phyloP scores from a whole-genome alignment of 64 coral and sea anemone species.

The Cladopsammia gracilis region DNA sequence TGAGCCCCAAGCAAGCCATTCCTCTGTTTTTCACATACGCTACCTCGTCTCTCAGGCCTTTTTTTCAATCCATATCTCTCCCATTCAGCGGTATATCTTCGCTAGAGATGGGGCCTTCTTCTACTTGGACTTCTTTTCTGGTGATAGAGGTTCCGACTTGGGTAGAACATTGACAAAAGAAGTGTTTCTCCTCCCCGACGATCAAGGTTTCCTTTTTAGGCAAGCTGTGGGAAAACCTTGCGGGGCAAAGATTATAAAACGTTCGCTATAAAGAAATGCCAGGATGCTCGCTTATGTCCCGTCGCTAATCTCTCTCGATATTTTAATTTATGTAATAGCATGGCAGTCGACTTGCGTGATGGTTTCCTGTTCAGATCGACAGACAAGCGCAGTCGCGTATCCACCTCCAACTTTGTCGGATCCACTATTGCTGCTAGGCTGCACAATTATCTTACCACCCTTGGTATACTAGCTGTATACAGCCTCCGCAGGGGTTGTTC shows the following conservation, averaged over 20 bases:
- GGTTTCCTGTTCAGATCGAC: slow-evolving; percentile 59
- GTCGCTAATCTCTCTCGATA: slow-evolving; percentile 48
- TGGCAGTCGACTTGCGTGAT: slow-evolving; percentile 26
- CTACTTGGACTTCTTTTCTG: slow-evolving; percentile 49
- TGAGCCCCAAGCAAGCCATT: slow-evolving; percentile 49
- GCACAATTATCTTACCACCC: too few relatives aligned
- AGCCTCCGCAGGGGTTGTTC: too few relatives aligned
- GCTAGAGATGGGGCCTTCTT: slow-evolving; percentile 70
- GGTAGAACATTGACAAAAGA: slow-evolving; percentile 52
- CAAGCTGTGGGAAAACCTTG: slow-evolving; percentile 36
- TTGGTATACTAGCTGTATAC: too few relatives aligned
- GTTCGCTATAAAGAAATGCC: background rate
- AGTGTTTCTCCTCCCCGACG: background rate
- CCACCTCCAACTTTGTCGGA: slow-evolving; percentile 13
- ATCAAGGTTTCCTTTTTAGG: slow-evolving; percentile 26
- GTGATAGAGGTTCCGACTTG: slow-evolving; percentile 44
- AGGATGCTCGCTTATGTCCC: slow-evolving; percentile 31
- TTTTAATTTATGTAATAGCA: slow-evolving; percentile 2
- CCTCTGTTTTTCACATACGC: slow-evolving; percentile 30
- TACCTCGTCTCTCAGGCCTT: slow-evolving; percentile 13
- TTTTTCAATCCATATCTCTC: background rate
- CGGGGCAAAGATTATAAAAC: background rate
- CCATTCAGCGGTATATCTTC: slow-evolving; percentile 9
- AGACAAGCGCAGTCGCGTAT: slow-evolving; percentile 1
- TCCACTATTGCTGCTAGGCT: too few relatives aligned